A percentile compares a stretch with the other conserved stretches of the same genome.
Evolutionary conservation across 1,140 invertebrate genomes (phyloP).

Genomic region (Habropoda laboriosa): DNA sequence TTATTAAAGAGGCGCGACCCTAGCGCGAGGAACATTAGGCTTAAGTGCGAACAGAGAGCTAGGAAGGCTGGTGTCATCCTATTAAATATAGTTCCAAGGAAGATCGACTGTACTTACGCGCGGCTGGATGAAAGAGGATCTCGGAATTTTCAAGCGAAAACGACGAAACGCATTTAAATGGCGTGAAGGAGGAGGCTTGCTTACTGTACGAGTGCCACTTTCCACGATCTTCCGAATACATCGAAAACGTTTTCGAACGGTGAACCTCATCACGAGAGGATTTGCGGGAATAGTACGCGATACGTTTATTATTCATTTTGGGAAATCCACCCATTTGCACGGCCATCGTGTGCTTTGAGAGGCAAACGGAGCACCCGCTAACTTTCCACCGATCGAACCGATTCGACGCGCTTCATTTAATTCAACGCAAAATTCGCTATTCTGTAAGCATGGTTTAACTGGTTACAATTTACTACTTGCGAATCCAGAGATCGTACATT

Average conservation of each 20-base stretch:
- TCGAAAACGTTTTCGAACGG: background rate
- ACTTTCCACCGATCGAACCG: background rate
- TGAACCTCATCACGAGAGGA: background rate
- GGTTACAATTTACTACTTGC: background rate
- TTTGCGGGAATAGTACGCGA: background rate
- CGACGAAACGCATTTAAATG: slow-evolving; percentile 15
- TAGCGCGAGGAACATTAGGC: background rate
- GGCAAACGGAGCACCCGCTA: background rate
- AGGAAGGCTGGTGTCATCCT: slow-evolving; percentile 2
- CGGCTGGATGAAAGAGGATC: background rate
- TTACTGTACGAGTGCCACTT: background rate
- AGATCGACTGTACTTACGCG: background rate
- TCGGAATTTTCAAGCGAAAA: slow-evolving; percentile 16
- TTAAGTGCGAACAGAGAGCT: background rate
- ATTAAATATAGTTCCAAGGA: slow-evolving; percentile 45
- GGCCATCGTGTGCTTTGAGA: background rate
- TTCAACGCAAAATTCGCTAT: background rate
- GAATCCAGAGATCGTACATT: background rate
- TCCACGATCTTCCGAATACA: background rate
- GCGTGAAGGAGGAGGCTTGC: background rate
- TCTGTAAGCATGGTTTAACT: background rate
- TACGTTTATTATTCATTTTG: slow-evolving; percentile 17
- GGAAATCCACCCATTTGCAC: background rate
- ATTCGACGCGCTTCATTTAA: slow-evolving; percentile 16
- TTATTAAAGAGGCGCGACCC: background rate